Percentiles rank a stretch among this genome's conserved stretches.
Evolutionary conservation across 2,888 invertebrate species (phyloP).

Genomic region (Leptinotarsa juncta): DNA sequence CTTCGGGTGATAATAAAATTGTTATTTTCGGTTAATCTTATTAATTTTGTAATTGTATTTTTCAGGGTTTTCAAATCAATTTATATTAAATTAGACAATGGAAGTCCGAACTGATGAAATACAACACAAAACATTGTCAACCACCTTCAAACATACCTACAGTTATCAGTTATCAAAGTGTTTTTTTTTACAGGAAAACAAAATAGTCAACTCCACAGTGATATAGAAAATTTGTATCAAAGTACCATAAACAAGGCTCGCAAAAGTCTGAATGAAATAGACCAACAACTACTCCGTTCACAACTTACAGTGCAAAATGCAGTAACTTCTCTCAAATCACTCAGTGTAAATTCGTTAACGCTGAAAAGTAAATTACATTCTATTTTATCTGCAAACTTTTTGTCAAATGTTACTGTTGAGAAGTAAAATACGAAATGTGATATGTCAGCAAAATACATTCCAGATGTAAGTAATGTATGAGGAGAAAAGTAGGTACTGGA

Average conservation of each 20-base stretch:
- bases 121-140: too few species aligned
- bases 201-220: conserved; percentile 56
- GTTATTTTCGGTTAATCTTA: too few species aligned
- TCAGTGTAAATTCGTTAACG: conserved; percentile 58
- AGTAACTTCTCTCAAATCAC: conserved; percentile 58
- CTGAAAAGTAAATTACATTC: conserved; percentile 61
- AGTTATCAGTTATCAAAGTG: not conserved
- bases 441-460: not conserved
- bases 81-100: too few species aligned
- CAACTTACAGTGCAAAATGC: conserved; percentile 62
- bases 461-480: not conserved
- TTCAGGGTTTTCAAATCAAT: too few species aligned
- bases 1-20: too few species aligned
- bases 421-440: conserved; percentile 1
- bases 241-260: conserved; percentile 55
- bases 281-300: conserved; percentile 61
- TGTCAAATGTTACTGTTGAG: conserved; percentile 56
- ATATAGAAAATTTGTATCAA: conserved; percentile 56
- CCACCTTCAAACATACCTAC: too few species aligned
- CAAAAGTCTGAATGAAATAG: conserved; percentile 57
- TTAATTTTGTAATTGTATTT: too few species aligned
- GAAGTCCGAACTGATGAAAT: too few species aligned
- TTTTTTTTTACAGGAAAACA: conserved; percentile 58
- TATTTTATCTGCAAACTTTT: conserved; percentile 59
- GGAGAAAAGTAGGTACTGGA: too few species aligned